Base-by-base conservation (phyloP, 2,888 invertebrate genomes). In the Erannis defoliaria region DNA sequence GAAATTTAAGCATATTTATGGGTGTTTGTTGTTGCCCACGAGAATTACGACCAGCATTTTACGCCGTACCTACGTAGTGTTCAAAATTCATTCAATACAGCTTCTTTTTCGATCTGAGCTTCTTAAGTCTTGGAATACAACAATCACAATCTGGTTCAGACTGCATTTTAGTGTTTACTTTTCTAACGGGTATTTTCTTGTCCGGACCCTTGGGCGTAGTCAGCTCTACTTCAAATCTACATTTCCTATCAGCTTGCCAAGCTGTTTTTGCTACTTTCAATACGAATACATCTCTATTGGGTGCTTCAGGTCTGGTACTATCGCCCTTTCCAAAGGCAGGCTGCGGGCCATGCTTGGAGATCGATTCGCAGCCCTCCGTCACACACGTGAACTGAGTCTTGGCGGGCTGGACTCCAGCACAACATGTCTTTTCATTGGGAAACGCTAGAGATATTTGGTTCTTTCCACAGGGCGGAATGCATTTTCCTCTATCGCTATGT, bases 201-300 rank as follows among this genome's bases (percentile, higher is more conserved):
- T 94, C 94, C 0, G 92, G 89, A 0, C 94, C 95, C 72, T 94
- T 95, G 0, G 96, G 96, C 0, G 96, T 94, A 55, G 94, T 94
- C 74, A 96, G 84, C 76, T 96, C 96, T 71, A 96, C 73, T 81
- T 96, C 95, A 26, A 92, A 57, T 81, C 94, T 95, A 53, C 94
- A 94, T 80, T 95, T 96, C 74, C 94, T 94, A 54, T 94, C 95
- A 0, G 92, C 93, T 12, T 95, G 94, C 62, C 95, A 93, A 1
- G 94, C 94, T 66, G 95, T 95, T 79, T 96, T 96, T 0, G 95
- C 95, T 43, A 96, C 95, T 78, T 95, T 93, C 54, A 95, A 79
- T n/a, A 96, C 94, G 66, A 95, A 95, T 5, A 93, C 86, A 67
- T 95, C 94, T 73, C 88, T 94, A 45, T 94, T 94, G 0, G 92